These are phyloP conservation scores for Isichthys henryi DNA, from an alignment of 2,113 vertebrate genomes.

Conservation along the genomic window DNA sequence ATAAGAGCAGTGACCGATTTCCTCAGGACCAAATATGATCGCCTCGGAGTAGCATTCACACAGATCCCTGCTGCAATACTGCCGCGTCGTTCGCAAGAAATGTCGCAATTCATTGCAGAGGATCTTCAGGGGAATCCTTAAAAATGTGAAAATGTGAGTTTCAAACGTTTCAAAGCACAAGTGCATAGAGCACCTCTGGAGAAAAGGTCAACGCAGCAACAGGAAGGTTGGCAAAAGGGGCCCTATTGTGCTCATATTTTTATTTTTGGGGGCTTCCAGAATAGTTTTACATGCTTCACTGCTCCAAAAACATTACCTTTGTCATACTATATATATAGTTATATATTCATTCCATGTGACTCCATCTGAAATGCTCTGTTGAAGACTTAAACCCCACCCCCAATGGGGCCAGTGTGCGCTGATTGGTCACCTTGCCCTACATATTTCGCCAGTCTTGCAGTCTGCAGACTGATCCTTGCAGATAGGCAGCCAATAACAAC, in stretches of 20 bases:
- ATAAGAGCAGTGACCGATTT: constrained; percentile 27
- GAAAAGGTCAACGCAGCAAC: not conserved
- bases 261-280: not conserved
- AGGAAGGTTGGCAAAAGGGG: no score
- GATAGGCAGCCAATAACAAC: not conserved
- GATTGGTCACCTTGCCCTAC: not conserved
- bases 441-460: no score
- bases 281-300: not conserved
- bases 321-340: not conserved
- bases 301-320: not conserved
- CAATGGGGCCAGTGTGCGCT: not conserved
- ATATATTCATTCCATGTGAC: no score
- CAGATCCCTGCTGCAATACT: not conserved
- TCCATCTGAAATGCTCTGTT: no score
- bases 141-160: not conserved
- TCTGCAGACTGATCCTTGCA: not conserved
- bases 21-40: constrained; percentile 26
- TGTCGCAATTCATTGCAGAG: not conserved
- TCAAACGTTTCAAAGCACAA: not conserved
- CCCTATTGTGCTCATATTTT: not conserved
- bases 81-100: not conserved
- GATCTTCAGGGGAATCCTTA: not conserved
- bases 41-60: constrained; percentile 16
- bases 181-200: not conserved
- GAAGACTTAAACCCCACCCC: not conserved